Conservation (phyloP, 2,113 vertebrate genomes). For the Oryzias curvinotus region DNA sequence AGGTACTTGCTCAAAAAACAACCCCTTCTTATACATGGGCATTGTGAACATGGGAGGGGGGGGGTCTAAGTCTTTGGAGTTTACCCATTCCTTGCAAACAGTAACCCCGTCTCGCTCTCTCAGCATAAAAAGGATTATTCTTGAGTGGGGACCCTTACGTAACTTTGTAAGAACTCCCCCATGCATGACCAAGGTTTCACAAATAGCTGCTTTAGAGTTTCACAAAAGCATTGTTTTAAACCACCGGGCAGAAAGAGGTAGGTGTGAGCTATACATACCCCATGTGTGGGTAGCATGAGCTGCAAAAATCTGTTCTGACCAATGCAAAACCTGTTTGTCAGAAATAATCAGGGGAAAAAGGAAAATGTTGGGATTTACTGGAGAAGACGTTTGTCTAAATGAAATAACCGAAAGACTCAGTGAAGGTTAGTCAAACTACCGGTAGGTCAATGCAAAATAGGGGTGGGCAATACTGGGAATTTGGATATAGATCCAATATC, state of each 20-base stretch:
- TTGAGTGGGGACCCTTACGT: conserved; percentile 56
- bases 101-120: conserved; percentile 46
- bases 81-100: conserved; percentile 39
- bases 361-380: not conserved
- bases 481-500: too few relatives aligned
- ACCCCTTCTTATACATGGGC: conserved; percentile 60
- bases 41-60: conserved; percentile 13
- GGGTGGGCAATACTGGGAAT: too few relatives aligned
- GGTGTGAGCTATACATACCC: conserved; percentile 48
- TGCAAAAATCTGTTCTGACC: conserved; percentile 45
- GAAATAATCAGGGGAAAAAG: conserved; percentile 29
- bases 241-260: conserved; percentile 46
- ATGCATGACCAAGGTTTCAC: conserved; percentile 46
- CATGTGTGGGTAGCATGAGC: conserved; percentile 52
- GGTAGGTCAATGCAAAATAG: too few relatives aligned
- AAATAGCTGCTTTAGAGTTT: conserved; percentile 51
- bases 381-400: conserved; percentile 26
- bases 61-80: conserved; percentile 24
- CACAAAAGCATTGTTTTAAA: conserved; percentile 54
- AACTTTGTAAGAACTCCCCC: conserved; percentile 53
- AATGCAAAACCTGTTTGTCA: conserved; percentile 10
- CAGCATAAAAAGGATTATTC: conserved; percentile 63
- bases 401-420: not conserved
- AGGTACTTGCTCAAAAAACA: conserved; percentile 33
- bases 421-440: too few relatives aligned